phyloP scores from a whole-genome alignment of 1,140 invertebrate species.

The Zaprionus nigranus region DNA sequence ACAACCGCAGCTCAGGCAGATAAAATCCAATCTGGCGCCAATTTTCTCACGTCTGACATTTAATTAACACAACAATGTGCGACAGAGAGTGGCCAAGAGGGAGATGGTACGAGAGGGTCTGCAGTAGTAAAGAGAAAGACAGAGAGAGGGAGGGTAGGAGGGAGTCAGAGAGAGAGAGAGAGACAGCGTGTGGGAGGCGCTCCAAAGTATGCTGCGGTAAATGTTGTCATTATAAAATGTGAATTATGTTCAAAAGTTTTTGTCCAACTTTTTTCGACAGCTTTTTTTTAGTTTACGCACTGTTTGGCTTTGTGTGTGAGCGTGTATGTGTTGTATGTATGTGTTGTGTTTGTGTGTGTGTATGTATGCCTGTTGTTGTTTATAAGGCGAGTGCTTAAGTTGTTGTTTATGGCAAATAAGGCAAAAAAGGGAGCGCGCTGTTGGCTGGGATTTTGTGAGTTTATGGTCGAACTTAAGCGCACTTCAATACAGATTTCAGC shows the following conservation, averaged over 20 bases:
- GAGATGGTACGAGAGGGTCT: too few species aligned
- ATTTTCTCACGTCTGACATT: conserved; percentile 83
- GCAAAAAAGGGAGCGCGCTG: background rate
- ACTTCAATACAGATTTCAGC: background rate
- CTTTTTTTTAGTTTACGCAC: conserved; percentile 22
- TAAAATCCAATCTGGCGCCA: conserved; percentile 83
- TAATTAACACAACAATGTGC: conserved; percentile 82
- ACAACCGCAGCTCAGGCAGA: conserved; percentile 57
- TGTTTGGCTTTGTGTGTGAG: conserved; percentile 18
- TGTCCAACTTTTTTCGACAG: background rate
- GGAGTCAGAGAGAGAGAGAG: background rate
- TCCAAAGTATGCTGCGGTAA: conserved; percentile 31
- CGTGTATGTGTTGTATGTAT: conserved; percentile 4
- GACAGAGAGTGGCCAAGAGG: background rate
- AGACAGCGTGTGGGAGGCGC: background rate
- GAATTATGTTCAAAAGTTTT: conserved; percentile 31
- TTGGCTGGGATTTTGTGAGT: background rate
- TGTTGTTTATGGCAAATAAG: conserved; percentile 15
- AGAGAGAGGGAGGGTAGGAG: background rate
- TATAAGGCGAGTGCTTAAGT: conserved; percentile 19
- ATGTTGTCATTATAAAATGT: conserved; percentile 41
- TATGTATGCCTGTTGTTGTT: conserved; percentile 12
- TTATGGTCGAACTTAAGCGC: background rate
- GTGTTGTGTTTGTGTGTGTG: background rate
- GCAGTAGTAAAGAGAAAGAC: too few species aligned